Evolutionary conservation across 2,797 vertebrate genomes (phyloP), one percentile per base, ranked within the genome.

Genomic region (Phoebastria nigripes): DNA sequence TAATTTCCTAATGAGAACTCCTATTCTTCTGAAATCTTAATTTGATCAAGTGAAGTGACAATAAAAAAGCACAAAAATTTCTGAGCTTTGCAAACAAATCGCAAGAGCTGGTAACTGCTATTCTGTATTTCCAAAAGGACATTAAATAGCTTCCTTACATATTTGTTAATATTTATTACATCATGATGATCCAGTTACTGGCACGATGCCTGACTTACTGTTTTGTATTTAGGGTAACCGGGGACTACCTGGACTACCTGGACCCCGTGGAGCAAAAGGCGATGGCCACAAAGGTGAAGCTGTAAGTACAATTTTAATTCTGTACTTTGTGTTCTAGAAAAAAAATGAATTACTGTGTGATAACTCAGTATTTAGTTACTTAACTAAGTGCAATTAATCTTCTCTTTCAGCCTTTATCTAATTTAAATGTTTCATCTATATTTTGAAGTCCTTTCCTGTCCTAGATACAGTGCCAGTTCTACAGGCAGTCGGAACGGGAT

Each of bases 241-340:
- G 86, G 99, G 99, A 20, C 56, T 93, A 37, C 89, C 52, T 17
- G 99, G 99, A 55, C 97, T 71, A 25, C 47, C 83, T 41, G 99
- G 99, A 29, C 74, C 82, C 35, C 89, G 96, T n/a, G 99, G 99
- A 85, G 83, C 72, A 33, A 99, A 98, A 97, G 98, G 98, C 2
- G 98, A 98, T 16, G 98, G 99, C 44, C 97, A 93, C 88, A 97
- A 98, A 14, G 99, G 99, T 33, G 81, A 96, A 83, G 87, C 97
- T 47, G 99, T 99, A 98, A 98, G 98, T 98, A 49, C 72, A 22
- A 54, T 58, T 80, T 52, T 29, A 67, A 31, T 87, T 67, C 41
- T 72, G 31, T 73, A 46, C 16, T 73, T 91, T 35, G 15, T 84
- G 14, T 81, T 74, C 29, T 71, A 33, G 1, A 6, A 35, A 70